Evolutionary conservation across 2,888 invertebrate genomes (phyloP).

Genomic region (Brenthis hecate): DNA sequence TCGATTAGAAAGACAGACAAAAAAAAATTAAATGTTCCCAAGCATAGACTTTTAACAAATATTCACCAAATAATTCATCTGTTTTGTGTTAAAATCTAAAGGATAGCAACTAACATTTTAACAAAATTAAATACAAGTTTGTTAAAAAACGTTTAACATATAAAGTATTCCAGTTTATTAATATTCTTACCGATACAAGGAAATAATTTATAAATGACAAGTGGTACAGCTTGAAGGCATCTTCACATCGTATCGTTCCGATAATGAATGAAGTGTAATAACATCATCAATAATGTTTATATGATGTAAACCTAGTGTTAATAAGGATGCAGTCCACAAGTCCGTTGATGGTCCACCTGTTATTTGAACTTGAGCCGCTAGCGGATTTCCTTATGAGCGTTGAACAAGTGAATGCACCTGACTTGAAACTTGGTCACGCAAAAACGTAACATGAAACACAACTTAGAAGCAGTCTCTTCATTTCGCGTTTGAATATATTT

Average conservation of each 20-base stretch:
- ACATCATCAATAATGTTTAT: conserved; percentile 1
- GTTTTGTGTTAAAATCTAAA: too few relatives aligned
- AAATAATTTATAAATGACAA: too few relatives aligned
- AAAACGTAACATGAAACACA: conserved; percentile 13
- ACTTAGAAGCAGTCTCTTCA: neutral
- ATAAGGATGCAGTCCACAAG: conserved; percentile 18
- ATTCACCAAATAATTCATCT: too few relatives aligned
- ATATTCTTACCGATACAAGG: too few relatives aligned
- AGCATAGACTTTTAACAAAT: too few relatives aligned
- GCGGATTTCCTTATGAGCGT: conserved; percentile 34
- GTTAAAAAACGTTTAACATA: too few relatives aligned
- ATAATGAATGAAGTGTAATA: conserved; percentile 14
- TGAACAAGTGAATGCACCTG: conserved; percentile 21
- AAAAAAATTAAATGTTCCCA: too few relatives aligned
- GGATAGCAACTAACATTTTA: too few relatives aligned
- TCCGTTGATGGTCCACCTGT: conserved; percentile 29
- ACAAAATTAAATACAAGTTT: too few relatives aligned
- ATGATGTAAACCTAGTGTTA: conserved; percentile 11
- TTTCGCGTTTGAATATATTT: neutral
- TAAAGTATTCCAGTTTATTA: too few relatives aligned
- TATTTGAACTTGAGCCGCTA: conserved; percentile 27
- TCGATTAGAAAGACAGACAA: too few relatives aligned
- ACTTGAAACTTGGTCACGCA: conserved; percentile 27
- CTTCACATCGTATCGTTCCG: neutral
- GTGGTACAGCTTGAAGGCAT: conserved; percentile 1